A percentile compares a stretch with the other conserved stretches of the same genome.
These are phyloP conservation scores for Melieria picta DNA, from an alignment of 2,888 invertebrate genomes.

Conservation along the genomic window DNA sequence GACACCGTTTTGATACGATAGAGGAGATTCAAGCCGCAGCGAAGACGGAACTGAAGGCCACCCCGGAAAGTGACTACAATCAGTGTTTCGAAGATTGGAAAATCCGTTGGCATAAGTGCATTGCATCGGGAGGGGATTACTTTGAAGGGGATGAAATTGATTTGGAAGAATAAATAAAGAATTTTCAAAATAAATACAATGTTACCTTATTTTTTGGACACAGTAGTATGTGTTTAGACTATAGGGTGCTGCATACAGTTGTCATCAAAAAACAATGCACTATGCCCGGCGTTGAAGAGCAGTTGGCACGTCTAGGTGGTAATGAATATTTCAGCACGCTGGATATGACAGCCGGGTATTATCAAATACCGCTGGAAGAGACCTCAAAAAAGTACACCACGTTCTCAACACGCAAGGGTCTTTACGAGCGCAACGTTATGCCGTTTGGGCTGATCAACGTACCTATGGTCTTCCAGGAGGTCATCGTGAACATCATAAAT, in stretches of 20 bases:
- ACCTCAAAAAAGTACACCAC: slow-evolving; percentile 11
- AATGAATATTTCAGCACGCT: slow-evolving; percentile 50
- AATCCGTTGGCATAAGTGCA: too few relatives aligned
- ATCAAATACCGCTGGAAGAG: slow-evolving; percentile 44
- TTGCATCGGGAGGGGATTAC: too few relatives aligned
- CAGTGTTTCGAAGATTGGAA: too few relatives aligned
- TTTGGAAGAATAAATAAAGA: too few relatives aligned
- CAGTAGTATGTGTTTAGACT: slow-evolving; percentile 42
- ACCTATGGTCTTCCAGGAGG: slow-evolving; percentile 53
- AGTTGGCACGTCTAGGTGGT: slow-evolving; percentile 33
- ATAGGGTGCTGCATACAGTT: slow-evolving; percentile 30
- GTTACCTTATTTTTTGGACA: too few relatives aligned
- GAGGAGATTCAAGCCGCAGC: too few relatives aligned
- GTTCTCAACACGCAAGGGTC: slow-evolving; percentile 42
- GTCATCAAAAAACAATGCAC: slow-evolving; percentile 3
- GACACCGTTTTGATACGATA: too few relatives aligned
- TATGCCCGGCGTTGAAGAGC: slow-evolving; percentile 6
- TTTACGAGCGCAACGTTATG: slow-evolving; percentile 54
- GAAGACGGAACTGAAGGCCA: too few relatives aligned
- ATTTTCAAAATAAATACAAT: too few relatives aligned
- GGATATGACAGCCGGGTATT: slow-evolving; percentile 52
- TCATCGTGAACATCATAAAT: slow-evolving; percentile 41
- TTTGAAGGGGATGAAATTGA: too few relatives aligned
- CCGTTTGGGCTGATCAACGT: slow-evolving; percentile 58
- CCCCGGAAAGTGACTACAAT: too few relatives aligned